These are phyloP conservation scores for Thera obeliscata DNA, from an alignment of 2,888 invertebrate species.

Conservation along the genomic window DNA sequence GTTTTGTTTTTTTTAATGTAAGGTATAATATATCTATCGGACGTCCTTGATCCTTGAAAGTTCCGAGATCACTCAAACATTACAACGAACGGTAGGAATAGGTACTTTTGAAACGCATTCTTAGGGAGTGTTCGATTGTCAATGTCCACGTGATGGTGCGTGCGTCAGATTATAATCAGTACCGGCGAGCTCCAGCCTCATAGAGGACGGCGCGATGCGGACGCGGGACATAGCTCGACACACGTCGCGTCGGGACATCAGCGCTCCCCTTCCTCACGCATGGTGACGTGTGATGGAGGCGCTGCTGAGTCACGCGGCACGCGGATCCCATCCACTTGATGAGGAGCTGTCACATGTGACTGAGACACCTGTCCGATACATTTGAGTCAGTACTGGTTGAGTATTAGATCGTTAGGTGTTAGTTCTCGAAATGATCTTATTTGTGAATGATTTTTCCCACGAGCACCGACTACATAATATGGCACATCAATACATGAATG, in stretches of 20 bases:
- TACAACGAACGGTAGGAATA: background rate
- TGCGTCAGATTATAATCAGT: background rate
- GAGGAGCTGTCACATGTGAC: background rate
- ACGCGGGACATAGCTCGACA: background rate
- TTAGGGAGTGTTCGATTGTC: background rate
- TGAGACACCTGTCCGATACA: background rate
- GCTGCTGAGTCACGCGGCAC: constrained; percentile 3
- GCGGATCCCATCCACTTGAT: background rate
- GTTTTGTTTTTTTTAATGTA: no score
- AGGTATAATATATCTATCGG: no score
- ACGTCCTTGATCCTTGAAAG: no score
- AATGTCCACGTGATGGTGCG: background rate
- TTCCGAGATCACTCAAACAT: background rate
- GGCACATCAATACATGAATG: no score
- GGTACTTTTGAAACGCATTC: background rate
- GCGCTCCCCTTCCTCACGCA: background rate
- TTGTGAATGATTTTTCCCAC: no score
- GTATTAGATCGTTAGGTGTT: no score
- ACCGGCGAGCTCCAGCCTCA: background rate
- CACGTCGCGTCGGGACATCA: background rate
- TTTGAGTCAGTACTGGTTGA: no score
- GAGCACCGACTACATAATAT: no score
- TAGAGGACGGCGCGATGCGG: background rate
- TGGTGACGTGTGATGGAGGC: constrained; percentile 3
- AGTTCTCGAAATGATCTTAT: no score